Base-by-base conservation (phyloP, 2,888 invertebrate genomes). In the Calameuta idolon region DNA sequence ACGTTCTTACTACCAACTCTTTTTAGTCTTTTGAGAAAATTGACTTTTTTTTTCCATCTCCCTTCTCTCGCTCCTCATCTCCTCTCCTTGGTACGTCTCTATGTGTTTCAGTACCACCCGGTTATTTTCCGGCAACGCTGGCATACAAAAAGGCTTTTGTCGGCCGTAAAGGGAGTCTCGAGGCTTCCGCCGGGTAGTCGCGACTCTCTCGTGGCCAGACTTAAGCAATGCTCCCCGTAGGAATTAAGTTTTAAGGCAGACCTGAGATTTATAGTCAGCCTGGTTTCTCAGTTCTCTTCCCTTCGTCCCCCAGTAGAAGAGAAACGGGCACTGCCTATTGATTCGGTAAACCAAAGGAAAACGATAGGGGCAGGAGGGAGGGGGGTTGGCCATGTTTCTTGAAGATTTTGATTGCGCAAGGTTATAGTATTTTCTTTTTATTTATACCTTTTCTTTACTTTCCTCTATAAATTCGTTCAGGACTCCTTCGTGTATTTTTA, bases 161-260 rank as follows among this genome's bases (percentile, higher is more conserved):
- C 81, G 79, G 78, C 75, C 73, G 79, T 81, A 81, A 80, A 81
- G 79, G 74, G 79, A 81, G 79, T 80, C 77, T 82, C 80, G 79
- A 76, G 81, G 78, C 76, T 81, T 83, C 82, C 81, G 80, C 74
- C 75, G 71, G 33, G 34, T 71, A 71, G 71, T 31, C 71, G 71
- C 71, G 33, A 33, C 71, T 71, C 71, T 31, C 71, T 31, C 71
- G 31, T 34, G 71, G 33, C 71, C 23, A 34, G 71, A 12, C 71
- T 71, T 71, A 71, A 71, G 71, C 71, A 71, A 71, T 71, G 71
- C 80, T 78, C 76, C 81, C 82, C 83, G 34, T 79, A 81, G 84
- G 84, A 85, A 84, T 85, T 82, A 87, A 85, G 85, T 86, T 87
- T 87, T 87, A 86, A 86, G 86, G 84, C 84, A 81, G 86, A 82